These are phyloP conservation scores for Passer domesticus DNA, from an alignment of 2,113 vertebrate species.

Conservation along the genomic window DNA sequence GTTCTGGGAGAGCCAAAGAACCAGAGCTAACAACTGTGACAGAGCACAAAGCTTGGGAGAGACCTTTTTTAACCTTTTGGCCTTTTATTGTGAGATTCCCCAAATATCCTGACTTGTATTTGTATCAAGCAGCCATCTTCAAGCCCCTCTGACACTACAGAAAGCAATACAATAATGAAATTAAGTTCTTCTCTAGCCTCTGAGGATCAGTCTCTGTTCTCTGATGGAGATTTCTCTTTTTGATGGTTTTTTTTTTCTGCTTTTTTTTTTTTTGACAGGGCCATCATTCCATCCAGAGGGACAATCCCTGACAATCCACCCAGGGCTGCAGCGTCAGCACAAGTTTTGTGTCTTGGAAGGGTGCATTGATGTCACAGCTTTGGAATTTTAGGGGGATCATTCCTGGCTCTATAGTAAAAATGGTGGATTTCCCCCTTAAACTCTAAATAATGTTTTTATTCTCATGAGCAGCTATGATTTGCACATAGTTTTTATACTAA, in stretches of 20 bases:
- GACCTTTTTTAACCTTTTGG: neutral
- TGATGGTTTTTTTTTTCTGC: fast-evolving
- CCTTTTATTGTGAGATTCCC: neutral
- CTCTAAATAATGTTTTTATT: neutral
- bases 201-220: neutral
- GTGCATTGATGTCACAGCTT: neutral
- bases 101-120: neutral
- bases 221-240: neutral
- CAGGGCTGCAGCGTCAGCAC: neutral
- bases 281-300: neutral
- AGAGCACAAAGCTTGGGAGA: neutral
- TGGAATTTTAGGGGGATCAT: neutral
- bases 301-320: neutral
- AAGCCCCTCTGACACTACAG: neutral
- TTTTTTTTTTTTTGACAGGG: fast-evolving
- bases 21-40: neutral
- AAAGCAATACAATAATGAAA: neutral
- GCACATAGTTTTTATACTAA: no score
- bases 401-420: neutral
- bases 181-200: neutral
- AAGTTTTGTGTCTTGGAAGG: neutral
- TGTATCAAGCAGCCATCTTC: neutral
- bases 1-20: neutral
- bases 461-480: neutral
- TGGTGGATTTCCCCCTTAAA: neutral